phyloP scores from a whole-genome alignment of 1,140 invertebrate genomes.

The Platorchestia sp. region DNA sequence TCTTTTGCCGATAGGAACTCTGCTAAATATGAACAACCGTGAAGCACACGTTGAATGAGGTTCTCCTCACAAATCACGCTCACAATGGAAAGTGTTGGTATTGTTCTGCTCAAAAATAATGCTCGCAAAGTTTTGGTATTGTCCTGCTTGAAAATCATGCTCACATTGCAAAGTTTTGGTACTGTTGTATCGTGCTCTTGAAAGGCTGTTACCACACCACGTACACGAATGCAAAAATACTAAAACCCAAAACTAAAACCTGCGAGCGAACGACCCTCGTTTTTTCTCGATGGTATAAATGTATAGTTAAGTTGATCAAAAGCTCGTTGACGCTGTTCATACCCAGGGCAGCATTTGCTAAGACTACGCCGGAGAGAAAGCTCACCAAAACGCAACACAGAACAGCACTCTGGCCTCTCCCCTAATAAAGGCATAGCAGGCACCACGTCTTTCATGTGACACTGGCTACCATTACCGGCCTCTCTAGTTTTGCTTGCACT shows the following conservation, averaged over 20 bases:
- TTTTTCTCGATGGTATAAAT: not conserved
- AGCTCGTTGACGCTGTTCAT: not conserved
- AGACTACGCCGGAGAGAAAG: not conserved
- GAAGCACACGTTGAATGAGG: too few species aligned
- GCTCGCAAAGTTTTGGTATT: too few species aligned
- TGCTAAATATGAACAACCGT: too few species aligned
- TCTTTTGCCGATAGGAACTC: too few species aligned
- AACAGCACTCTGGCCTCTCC: conserved; percentile 13
- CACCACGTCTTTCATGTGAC: conserved; percentile 32
- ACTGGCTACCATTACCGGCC: not conserved
- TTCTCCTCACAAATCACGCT: too few species aligned
- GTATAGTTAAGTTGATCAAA: not conserved
- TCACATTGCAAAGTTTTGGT: too few species aligned
- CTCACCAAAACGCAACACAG: not conserved
- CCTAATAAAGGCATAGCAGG: not conserved
- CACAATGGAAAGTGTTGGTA: too few species aligned
- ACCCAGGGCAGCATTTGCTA: not conserved
- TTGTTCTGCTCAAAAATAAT: too few species aligned
- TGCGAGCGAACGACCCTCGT: not conserved
- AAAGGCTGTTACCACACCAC: too few species aligned
- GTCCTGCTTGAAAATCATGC: too few species aligned
- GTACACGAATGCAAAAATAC: too few species aligned
- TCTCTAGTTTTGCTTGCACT: not conserved
- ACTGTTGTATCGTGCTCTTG: too few species aligned
- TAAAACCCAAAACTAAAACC: not conserved